phyloP scores from a whole-genome alignment of 2,888 invertebrate species.

The Drosophila helvetica region DNA sequence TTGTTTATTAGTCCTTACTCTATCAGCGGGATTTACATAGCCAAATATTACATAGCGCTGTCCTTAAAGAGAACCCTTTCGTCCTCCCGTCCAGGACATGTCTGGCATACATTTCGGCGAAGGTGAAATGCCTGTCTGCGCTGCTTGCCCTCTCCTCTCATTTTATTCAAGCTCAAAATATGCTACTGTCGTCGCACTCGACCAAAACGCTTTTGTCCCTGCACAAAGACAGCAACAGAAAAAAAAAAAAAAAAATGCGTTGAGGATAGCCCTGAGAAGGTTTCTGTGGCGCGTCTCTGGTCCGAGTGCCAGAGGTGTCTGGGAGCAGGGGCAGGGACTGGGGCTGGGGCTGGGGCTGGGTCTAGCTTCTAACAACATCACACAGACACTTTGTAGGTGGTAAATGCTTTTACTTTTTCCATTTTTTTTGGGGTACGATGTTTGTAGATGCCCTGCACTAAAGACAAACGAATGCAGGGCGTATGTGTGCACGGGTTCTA shows the following conservation, averaged over 20 bases:
- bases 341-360: background rate
- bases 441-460: constrained; percentile 18
- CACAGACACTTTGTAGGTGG: constrained; percentile 51
- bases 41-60: too few relatives aligned
- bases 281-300: constrained; percentile 20
- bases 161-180: constrained; percentile 54
- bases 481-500: constrained; percentile 18
- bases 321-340: constrained; percentile 2
- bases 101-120: constrained; percentile 54
- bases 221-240: constrained; percentile 43
- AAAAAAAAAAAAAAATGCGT: constrained; percentile 41
- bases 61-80: constrained; percentile 12
- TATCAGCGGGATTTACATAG: constrained; percentile 51
- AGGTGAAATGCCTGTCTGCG: constrained; percentile 57
- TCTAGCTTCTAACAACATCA: constrained; percentile 38
- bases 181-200: constrained; percentile 63
- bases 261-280: constrained; percentile 47
- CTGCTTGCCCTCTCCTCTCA: constrained; percentile 3
- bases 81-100: constrained; percentile 23
- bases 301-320: constrained; percentile 31
- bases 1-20: constrained; percentile 44
- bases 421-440: background rate
- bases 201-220: constrained; percentile 64
- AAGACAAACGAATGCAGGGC: constrained; percentile 28
- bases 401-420: constrained; percentile 33